Base-by-base conservation (phyloP, 2,113 vertebrate genomes). In the Pedionomus torquatus region DNA sequence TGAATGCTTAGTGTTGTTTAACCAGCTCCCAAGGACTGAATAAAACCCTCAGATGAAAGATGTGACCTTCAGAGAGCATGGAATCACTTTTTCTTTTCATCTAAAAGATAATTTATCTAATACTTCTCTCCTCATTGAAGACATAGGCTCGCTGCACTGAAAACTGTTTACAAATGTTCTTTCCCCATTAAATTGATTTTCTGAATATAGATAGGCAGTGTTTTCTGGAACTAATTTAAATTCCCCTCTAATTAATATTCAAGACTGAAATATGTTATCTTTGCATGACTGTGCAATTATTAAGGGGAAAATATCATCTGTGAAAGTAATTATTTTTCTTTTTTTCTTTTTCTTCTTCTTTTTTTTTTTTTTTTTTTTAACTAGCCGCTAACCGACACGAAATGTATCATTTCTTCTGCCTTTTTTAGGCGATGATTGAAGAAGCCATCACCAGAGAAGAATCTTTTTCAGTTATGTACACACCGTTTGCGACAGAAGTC, bases 161-260 rank as follows among this genome's bases (percentile, higher is more conserved):
- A 93, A 90, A 89, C 91, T 98, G 89, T 98, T 98, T 98, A 97
- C 91, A 97, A 97, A 98, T 97, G 97, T 96, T 96, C 95, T 94
- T 97, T 96, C 95, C 86, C 93, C 90, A 96, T 97, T 96, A 97
- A 98, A 98, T 97, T 98, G 94, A 95, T 97, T 98, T 98, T 96
- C 97, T 97, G 94, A 97, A 91, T 93, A 89, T 82, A 97, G 97
- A 97, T 91, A 97, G 97, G 43, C 94, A 96, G 64, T 97, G 96
- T 96, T 97, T 97, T 97, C 97, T 96, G 97, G 95, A 98, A 98
- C 96, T 98, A 98, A 98, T 98, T 98, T 98, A 90, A 98, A 97
- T 97, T 98, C 94, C 51, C 85, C 72, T 93, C 95, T 97, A 98
- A 98, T 98, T 98, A 98, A 98, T 98, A 98, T 98, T 98, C 97